Percentiles rank a stretch among this genome's conserved stretches.
Conservation (phyloP, 2,797 vertebrate genomes). For the Todus mexicanus region DNA sequence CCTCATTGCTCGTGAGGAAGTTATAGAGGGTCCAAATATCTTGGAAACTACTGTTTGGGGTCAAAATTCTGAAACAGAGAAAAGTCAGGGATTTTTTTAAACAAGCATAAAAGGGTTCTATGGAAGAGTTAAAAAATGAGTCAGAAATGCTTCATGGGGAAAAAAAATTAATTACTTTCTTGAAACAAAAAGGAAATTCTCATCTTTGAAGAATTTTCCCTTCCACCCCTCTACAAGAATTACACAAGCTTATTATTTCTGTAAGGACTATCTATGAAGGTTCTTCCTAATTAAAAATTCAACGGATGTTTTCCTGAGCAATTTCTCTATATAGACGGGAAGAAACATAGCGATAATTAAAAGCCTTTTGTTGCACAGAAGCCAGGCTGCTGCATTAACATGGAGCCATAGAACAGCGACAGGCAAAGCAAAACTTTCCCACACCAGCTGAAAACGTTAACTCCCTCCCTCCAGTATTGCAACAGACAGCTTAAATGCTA, state of each 20-base stretch:
- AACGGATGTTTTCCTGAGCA: background rate
- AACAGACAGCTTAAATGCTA: background rate
- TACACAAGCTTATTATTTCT: conserved; percentile 15
- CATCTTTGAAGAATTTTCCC: background rate
- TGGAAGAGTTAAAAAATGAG: background rate
- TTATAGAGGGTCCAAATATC: conserved; percentile 79
- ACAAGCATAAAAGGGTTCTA: background rate
- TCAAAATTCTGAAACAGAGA: conserved; percentile 76
- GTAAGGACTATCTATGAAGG: background rate
- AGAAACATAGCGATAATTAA: background rate
- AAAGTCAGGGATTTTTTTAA: background rate
- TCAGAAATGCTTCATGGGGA: background rate
- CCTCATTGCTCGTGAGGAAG: conserved; percentile 77
- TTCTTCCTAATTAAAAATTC: conserved; percentile 38
- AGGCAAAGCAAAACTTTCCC: background rate
- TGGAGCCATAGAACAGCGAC: background rate
- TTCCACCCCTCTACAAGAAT: background rate
- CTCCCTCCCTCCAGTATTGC: background rate
- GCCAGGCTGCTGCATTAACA: background rate
- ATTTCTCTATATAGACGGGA: background rate
- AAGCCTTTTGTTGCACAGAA: background rate
- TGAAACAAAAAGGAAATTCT: background rate
- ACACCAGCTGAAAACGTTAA: background rate
- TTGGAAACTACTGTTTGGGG: conserved; percentile 73
- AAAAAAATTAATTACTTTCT: background rate